These are phyloP conservation scores for Littorina saxatilis DNA, from an alignment of 1,140 invertebrate species.

Conservation along the genomic window DNA sequence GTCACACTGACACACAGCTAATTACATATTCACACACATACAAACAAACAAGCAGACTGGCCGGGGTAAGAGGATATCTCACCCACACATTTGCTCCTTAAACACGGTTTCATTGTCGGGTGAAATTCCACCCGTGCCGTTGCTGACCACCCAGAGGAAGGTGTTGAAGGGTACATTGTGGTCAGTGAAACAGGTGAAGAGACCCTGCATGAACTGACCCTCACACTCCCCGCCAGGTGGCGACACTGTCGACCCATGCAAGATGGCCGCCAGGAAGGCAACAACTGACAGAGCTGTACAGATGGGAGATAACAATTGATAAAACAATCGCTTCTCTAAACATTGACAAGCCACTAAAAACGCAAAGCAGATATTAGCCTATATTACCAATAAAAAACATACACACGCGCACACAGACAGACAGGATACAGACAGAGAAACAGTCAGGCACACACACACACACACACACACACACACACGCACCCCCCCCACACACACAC, in stretches of 20 bases:
- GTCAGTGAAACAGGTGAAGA: not conserved
- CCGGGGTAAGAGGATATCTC: not conserved
- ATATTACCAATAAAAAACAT: no score
- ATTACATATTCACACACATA: not conserved
- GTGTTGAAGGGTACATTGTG: slow-evolving; percentile 11
- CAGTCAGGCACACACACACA: not conserved
- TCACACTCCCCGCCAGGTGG: slow-evolving; percentile 24
- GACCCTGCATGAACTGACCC: not conserved
- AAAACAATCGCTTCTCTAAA: no score
- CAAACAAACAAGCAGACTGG: not conserved
- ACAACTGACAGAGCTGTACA: no score
- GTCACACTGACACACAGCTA: not conserved
- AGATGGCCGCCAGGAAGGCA: not conserved
- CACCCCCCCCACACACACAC: no score
- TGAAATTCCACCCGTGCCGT: not conserved
- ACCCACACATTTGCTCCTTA: slow-evolving; percentile 23
- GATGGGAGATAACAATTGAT: no score
- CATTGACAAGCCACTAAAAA: no score
- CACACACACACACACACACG: slow-evolving; percentile 25
- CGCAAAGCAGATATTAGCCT: no score
- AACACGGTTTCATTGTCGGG: not conserved
- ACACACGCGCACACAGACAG: no score
- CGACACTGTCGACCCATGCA: not conserved
- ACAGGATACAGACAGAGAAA: no score
- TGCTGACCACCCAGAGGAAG: slow-evolving; percentile 13